Evolutionary conservation across 2,888 invertebrate species (phyloP), one percentile per base, ranked within the genome.

Genomic region (Scaptodrosophila latifasciaeformis): DNA sequence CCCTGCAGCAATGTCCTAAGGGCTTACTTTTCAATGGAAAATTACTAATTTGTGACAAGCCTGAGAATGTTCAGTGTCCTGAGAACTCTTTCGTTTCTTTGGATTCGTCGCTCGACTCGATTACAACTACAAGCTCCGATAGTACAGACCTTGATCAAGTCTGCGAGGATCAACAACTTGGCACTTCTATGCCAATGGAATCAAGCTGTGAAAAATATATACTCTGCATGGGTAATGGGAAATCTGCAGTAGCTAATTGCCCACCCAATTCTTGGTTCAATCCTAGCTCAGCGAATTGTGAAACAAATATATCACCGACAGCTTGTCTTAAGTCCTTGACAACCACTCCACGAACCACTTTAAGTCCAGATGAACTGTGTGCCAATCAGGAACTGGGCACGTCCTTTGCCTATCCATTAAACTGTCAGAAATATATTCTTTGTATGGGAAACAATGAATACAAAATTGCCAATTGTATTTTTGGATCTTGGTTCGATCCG

Each of bases 401-500:
- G 3, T 65, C 71, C 0, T 68, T 51, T 47, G 65, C 81, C 1
- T 15, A 71, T 15, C 40, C 44, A 3, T 51, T 49, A 2, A 61
- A 81, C 40, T 81, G 81, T 17, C 19, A 54, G 2, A 49, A 65
- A 30, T 81, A 81, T 44, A 65, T 77, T 7, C 27, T 77, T 2
- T 81, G 81, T 43, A 39, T 61, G 46, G 66, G 63, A 2, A 52
- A 70, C 24, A 74, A 65, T 0, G 34, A 50, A 1, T 61, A 49
- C 6, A 31, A 40, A 1, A 52, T 70, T 5, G 54, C 63, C 1
- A 61, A 64, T 18, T 81, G 81, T 42, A 78, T 80, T 9, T 59
- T 43, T 3, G 66, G 70, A 15, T 57, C 67, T 2, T 81, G 63
- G 52, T 81, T 52, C 24, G 63, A 80, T 69, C 81, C 81, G 0